Conservation (phyloP, 92 coral and sea anemone genomes). For the Nematostella vectensis region DNA sequence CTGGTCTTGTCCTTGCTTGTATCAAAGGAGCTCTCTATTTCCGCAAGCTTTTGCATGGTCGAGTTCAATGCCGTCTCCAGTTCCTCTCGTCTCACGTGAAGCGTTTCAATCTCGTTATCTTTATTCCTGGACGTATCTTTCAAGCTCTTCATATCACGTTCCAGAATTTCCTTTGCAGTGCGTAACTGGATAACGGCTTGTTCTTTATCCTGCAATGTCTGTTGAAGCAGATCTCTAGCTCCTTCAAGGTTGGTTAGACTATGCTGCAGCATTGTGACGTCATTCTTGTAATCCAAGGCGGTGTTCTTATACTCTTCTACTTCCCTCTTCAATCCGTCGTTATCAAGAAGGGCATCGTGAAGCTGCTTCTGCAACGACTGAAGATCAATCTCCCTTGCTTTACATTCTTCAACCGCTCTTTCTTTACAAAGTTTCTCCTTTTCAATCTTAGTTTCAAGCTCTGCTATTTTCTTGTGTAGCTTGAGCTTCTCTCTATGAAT, state of each 20-base stretch:
- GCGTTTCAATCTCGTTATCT: conserved; percentile 43
- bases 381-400: conserved; percentile 34
- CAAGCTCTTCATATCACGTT: conserved; percentile 50
- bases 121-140: conserved; percentile 37
- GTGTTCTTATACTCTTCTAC: conserved; percentile 53
- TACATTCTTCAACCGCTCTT: conserved; percentile 44
- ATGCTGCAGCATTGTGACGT: conserved; percentile 34
- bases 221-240: conserved; percentile 41
- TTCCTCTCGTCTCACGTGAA: conserved; percentile 49
- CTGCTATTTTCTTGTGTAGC: conserved; percentile 50
- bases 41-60: conserved; percentile 34
- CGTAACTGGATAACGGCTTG: conserved; percentile 36
- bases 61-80: conserved; percentile 47
- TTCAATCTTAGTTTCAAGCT: conserved; percentile 55
- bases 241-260: conserved; percentile 44
- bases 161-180: conserved; percentile 40
- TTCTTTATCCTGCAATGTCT: conserved; percentile 53
- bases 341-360: conserved; percentile 40
- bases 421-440: conserved; percentile 39
- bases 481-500: conserved; percentile 61
- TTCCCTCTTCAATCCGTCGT: conserved; percentile 29
- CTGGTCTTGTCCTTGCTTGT: conserved; percentile 21
- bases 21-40: conserved; percentile 29
- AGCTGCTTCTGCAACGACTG: conserved; percentile 38
- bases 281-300: conserved; percentile 50